These are phyloP conservation scores for Podiceps cristatus DNA, from an alignment of 2,113 vertebrate species.

Conservation along the genomic window DNA sequence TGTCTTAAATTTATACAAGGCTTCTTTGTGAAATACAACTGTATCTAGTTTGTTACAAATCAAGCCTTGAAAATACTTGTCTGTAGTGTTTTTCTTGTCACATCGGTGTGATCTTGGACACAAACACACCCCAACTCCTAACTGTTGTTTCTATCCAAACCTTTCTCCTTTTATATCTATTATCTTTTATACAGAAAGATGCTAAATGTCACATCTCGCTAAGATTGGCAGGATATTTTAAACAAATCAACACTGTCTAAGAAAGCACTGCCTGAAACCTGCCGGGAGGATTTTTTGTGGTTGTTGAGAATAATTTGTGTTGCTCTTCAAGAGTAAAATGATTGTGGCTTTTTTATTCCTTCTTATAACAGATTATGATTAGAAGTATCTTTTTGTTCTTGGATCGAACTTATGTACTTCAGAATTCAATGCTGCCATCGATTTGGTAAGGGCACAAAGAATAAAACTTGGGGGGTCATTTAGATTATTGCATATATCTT, in stretches of 20 bases:
- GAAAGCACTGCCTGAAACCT: not conserved
- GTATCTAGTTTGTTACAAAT: not conserved
- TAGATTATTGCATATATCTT: not conserved
- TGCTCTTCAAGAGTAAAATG: constrained; percentile 15
- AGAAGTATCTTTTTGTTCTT: constrained; percentile 99
- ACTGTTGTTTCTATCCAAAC: not conserved
- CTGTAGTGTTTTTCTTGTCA: not conserved
- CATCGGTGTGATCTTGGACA: not conserved
- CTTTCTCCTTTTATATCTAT: not conserved
- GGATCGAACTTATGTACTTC: constrained; percentile 98
- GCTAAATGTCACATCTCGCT: not conserved
- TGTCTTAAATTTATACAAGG: not conserved
- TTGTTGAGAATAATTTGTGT: not conserved
- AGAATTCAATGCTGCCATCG: constrained; percentile 99
- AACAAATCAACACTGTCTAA: not conserved
- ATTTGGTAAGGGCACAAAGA: constrained; percentile 89
- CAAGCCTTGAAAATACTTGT: not conserved
- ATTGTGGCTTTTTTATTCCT: constrained; percentile 28
- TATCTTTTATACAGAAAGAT: not conserved
- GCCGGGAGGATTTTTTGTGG: not conserved
- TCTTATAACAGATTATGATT: constrained; percentile 93
- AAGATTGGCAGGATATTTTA: not conserved
- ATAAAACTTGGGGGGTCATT: not conserved
- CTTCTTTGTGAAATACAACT: not conserved
- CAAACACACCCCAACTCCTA: not conserved